Base-by-base conservation (phyloP, 1,140 invertebrate genomes). In the Carposina sasakii region DNA sequence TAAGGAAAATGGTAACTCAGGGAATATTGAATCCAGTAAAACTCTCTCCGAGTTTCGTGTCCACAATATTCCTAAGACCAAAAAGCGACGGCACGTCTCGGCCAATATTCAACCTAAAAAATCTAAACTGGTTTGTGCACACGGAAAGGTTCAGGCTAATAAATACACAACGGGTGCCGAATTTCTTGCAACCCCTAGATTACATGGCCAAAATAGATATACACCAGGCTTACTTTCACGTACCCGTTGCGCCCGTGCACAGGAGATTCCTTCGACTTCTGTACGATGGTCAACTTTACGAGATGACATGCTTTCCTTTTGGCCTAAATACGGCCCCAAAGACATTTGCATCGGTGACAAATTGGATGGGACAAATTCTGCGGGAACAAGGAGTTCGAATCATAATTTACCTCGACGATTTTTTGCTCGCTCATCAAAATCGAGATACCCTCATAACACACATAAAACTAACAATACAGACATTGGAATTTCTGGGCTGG, bases 131-230 rank as follows among this genome's bases (percentile, higher is more conserved):
- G 15, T 34, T 13, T 8, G 19, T 45, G 5, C 8, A 2, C 17
- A 22, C 15, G 15, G 23, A 3, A 17, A 34, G 34, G 22, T 45
- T 45, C 43, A 33, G 12, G 24, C 16, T 45, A 12, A 45, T 45
- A 34, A 45, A 45, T 8, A 12, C 13, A 22, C 30, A 33, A 15
- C 33, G 34, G 23, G 43, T 45, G 12, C 19, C 43, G 12, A 22
- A 10, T 1, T 45, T 45, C 20, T 17, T 45, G 10, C 43, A 45
- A 16, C 30, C 43, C 13, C 21, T 34, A 17, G 43, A 45, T 22
- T 45, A 31, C 30, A 17, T 45, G 9, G 28, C 30, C 9, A 45
- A 45, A 23, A 45, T 45, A 33, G 28, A 45, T 10, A 8, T 45
- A 4, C 16, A 20, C 10, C 33, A 45, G 8, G 43, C 43, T 1